phyloP scores from a whole-genome alignment of 2,113 vertebrate species.

The Bambusicola thoracicus region DNA sequence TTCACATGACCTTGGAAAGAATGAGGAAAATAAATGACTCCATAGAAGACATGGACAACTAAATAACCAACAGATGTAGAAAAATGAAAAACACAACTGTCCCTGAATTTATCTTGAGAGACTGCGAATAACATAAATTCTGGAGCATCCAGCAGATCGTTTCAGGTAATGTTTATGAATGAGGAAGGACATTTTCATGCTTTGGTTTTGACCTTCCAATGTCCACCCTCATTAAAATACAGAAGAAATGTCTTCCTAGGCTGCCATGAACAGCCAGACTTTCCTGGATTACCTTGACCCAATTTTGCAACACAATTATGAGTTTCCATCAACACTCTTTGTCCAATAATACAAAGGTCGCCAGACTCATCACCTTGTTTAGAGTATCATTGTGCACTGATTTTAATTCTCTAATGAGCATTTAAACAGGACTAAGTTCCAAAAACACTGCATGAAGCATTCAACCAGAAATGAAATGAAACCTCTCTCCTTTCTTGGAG shows the following conservation, averaged over 20 bases:
- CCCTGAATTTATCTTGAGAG: not conserved
- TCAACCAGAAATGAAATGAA: not conserved
- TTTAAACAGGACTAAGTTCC: not conserved
- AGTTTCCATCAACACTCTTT: not conserved
- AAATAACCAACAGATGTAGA: not conserved
- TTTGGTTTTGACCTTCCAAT: not conserved
- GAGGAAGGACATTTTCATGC: not conserved
- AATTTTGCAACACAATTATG: not conserved
- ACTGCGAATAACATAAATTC: not conserved
- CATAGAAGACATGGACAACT: not conserved
- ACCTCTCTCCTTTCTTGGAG: not conserved
- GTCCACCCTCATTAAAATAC: not conserved
- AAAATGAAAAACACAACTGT: not conserved
- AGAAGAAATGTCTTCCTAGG: not conserved
- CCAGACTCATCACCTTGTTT: not conserved
- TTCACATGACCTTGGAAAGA: constrained; percentile 9
- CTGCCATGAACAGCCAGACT: not conserved
- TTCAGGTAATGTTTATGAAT: not conserved
- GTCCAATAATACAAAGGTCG: not conserved
- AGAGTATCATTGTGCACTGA: not conserved
- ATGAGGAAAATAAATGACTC: not conserved
- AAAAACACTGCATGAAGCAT: not conserved
- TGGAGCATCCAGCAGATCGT: not conserved
- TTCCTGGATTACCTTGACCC: not conserved
- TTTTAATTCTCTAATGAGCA: not conserved